Base-by-base conservation (phyloP, 2,888 invertebrate species). In the Rhaphigaster nebulosa region DNA sequence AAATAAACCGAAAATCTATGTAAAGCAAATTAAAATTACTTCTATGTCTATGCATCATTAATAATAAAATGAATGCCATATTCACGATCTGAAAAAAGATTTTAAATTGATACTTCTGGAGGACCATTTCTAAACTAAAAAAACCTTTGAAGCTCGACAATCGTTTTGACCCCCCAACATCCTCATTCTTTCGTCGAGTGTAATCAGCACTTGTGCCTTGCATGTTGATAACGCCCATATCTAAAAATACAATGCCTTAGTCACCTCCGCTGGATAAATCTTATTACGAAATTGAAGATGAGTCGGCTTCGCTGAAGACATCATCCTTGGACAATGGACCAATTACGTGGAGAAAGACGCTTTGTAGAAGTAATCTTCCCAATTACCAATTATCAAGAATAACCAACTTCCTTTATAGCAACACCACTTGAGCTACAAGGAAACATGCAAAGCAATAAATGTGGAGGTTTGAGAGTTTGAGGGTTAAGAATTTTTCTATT, bases 241-340 rank as follows among this genome's bases (percentile, higher is more conserved):
- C 70, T 76, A 76, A 76, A 76, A 76, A 76, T 76, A 76, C 70
- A 23, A 76, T 8, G 38, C 20, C 34, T 38, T 38, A 76, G 70
- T 76, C 70, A 76, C 70, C 70, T 38, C 70, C 70, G 34, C 70
- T 76, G 38, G 70, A 76, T 76, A 76, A 76, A 76, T 76, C 70
- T 76, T 76, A 76, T 76, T 76, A 76, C 70, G 70, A 76, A 76
- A 76, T 76, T 76, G 70, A 76, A 76, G 70, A 76, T 76, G 70
- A 76, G 70, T 84, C 45, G 45, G 41, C 45, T 84, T 84, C 84
- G n/a, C 45, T 50, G 45, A 84, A 84, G 84, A 45, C 84, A 84
- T 41, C 45, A 84, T 84, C 84, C 84, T 84, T 45, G 84, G 41
- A 50, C 84, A 84, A 84, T 50, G 84, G 84, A 50, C 45, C 84